Evolutionary conservation across 2,888 invertebrate species (phyloP).

Genomic region (Xylota sylvarum): DNA sequence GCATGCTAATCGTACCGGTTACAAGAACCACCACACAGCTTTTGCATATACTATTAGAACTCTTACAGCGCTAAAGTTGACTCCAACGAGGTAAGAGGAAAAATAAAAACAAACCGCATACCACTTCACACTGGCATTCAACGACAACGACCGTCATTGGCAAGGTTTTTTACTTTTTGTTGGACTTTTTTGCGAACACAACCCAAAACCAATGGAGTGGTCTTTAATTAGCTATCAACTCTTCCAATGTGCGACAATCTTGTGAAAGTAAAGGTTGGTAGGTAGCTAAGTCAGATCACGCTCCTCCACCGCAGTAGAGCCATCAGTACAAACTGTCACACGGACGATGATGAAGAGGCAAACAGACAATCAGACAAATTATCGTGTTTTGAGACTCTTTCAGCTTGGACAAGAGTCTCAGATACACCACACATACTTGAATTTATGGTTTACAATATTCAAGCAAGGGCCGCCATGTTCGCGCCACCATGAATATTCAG

Average conservation of each 20-base stretch:
- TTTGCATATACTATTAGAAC: constrained; percentile 67
- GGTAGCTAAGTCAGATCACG: constrained; percentile 64
- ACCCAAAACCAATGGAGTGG: constrained; percentile 34
- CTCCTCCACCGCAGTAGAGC: constrained; percentile 42
- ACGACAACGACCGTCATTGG: constrained; percentile 69
- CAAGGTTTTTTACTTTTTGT: constrained; percentile 31
- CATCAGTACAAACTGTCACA: constrained; percentile 46
- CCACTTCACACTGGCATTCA: constrained; percentile 16
- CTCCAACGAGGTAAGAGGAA: not conserved
- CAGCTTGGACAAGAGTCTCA: constrained; percentile 36
- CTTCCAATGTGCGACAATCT: constrained; percentile 5
- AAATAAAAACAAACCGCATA: constrained; percentile 37
- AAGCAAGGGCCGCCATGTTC: constrained; percentile 66
- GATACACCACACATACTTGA: not conserved
- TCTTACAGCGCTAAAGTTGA: constrained; percentile 19
- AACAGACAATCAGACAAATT: constrained; percentile 66
- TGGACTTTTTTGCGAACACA: constrained; percentile 16
- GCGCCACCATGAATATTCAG: constrained; percentile 75
- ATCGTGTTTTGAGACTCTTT: constrained; percentile 27
- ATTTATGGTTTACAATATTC: constrained; percentile 62
- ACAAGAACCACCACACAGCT: constrained; percentile 45
- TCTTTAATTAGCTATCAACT: constrained; percentile 54
- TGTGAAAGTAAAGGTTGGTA: constrained; percentile 67
- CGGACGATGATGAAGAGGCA: constrained; percentile 70
- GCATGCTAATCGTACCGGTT: constrained; percentile 62